A percentile compares a stretch with the other conserved stretches of the same genome.
Evolutionary conservation across 1,140 invertebrate genomes (phyloP).

Genomic region (Gryllus bimaculatus): DNA sequence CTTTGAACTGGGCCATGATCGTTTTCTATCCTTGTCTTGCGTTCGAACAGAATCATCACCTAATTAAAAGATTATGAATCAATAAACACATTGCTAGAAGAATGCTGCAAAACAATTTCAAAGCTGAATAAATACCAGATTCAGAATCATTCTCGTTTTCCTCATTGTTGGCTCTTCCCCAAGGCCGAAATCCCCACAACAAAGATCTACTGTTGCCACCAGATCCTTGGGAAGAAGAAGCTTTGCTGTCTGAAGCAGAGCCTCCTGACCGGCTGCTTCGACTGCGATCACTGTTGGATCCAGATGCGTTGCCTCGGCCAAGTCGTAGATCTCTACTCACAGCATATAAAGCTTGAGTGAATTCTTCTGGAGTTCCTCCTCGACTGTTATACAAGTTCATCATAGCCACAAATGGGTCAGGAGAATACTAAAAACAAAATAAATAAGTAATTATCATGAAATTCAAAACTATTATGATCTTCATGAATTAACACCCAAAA

Average conservation of each 20-base stretch:
- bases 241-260: slow-evolving; percentile 10
- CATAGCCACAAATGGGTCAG: slow-evolving; percentile 29
- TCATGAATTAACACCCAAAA: neutral
- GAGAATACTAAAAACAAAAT: slow-evolving; percentile 23
- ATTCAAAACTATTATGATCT: neutral
- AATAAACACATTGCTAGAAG: neutral
- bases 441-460: neutral
- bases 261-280: slow-evolving; percentile 11
- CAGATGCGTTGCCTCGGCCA: neutral
- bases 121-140: slow-evolving; percentile 7
- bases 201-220: neutral
- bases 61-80: neutral
- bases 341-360: slow-evolving; percentile 29
- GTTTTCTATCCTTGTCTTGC: neutral
- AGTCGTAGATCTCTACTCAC: slow-evolving; percentile 26
- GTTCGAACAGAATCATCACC: neutral
- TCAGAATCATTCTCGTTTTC: slow-evolving; percentile 6
- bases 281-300: slow-evolving; percentile 18
- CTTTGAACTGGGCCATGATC: neutral
- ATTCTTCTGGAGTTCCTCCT: slow-evolving; percentile 31
- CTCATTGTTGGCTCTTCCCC: neutral
- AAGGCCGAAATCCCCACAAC: neutral
- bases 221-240: slow-evolving; percentile 13
- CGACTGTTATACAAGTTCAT: slow-evolving; percentile 26
- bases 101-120: neutral